Evolutionary conservation across 2,888 invertebrate genomes (phyloP), one percentile per base, ranked within the genome.

Genomic region (Lasioglossum marginatum): DNA sequence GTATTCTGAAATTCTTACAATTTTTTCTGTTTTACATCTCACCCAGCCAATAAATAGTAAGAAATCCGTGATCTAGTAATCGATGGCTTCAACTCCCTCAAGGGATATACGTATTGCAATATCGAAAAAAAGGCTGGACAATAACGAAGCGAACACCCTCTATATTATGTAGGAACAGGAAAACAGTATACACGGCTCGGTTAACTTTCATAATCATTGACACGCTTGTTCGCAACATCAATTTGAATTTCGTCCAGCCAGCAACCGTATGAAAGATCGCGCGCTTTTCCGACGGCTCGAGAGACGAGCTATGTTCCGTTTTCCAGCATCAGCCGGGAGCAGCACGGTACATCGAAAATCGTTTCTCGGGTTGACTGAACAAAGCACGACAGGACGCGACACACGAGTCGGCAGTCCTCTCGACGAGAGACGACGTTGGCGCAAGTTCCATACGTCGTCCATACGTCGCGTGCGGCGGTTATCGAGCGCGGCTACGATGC

Each of bases 401-500:
- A 23, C 48, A 6, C 48, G 27, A 14, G 60, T 60, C 27, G 27
- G 27, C 60, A 27, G 60, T 40, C 43, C 16, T 45, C 27, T 60
- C 60, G 60, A 27, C 60, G 14, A 60, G 60, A 60, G 27, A 14
- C 60, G 60, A 60, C 27, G 52, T 23, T 48, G 52, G 89, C 82
- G 86, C 85, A 80, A 82, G 72, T 52, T 68, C 37, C 68, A 68
- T 78, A 34, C 57, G 16, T 80, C 40, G 40, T 40, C 57, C 48
- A 48, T 48, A 19, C 77, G 19, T n/a, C 70, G 79, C 66, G 63
- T 48, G 27, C 73, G 45, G 48, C 48, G 48, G 73, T 71, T 85
- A 85, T 85, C 83, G 82, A 85, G 78, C 81, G 75, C 60, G 68
- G 48, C 70, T 43, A 48, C 74, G 76, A 63, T 72, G 70, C 23